Evolutionary conservation across 2,888 invertebrate genomes (phyloP).

Genomic region (Drosophila macrospina): DNA sequence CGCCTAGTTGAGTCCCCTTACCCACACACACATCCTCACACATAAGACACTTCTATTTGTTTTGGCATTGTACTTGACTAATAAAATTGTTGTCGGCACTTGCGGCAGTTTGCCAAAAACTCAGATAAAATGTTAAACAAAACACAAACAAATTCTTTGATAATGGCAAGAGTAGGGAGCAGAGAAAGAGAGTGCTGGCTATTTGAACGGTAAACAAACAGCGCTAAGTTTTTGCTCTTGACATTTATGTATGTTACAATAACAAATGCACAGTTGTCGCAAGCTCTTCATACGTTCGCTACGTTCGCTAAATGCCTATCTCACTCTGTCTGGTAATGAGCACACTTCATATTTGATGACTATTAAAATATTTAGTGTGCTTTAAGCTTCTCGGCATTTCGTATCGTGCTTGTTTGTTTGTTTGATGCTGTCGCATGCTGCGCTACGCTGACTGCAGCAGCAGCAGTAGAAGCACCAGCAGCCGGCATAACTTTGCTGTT

Average conservation of each 20-base stretch:
- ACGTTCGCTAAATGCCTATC: background rate
- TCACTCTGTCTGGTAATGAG: slow-evolving; percentile 13
- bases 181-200: slow-evolving; percentile 3
- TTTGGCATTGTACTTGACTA: slow-evolving; percentile 32
- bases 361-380: slow-evolving; percentile 49
- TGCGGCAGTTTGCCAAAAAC: slow-evolving; percentile 63
- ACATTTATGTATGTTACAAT: slow-evolving; percentile 36
- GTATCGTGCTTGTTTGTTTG: slow-evolving; percentile 46
- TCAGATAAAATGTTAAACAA: slow-evolving; percentile 57
- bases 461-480: slow-evolving; percentile 5
- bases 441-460: slow-evolving; percentile 14
- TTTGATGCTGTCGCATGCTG: slow-evolving; percentile 33
- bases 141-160: slow-evolving; percentile 40
- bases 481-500: slow-evolving; percentile 48
- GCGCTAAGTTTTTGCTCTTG: slow-evolving; percentile 30
- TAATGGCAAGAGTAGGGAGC: background rate
- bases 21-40: slow-evolving; percentile 9
- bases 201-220: slow-evolving; percentile 56
- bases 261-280: slow-evolving; percentile 9
- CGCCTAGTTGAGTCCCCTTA: slow-evolving; percentile 50
- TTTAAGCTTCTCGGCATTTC: slow-evolving; percentile 51
- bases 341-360: slow-evolving; percentile 43
- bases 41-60: slow-evolving; percentile 19
- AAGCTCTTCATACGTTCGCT: background rate
- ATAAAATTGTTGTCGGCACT: slow-evolving; percentile 46